Evolutionary conservation across 2,888 invertebrate genomes (phyloP), one percentile per base, ranked within the genome.

Genomic region (Teleiodes luculella): DNA sequence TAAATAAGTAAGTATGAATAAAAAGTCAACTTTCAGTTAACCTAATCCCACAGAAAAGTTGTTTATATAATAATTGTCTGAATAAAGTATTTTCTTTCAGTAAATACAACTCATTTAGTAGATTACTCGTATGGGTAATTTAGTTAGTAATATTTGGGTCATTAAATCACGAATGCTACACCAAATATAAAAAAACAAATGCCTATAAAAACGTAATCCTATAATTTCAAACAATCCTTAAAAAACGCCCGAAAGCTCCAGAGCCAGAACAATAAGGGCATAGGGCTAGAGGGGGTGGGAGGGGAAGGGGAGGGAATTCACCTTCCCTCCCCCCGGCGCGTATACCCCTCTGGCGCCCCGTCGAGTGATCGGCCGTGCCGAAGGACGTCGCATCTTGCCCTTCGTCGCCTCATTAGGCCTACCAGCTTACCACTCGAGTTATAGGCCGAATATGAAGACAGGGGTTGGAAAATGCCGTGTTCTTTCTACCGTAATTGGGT

Each of bases 341-440:
- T 24, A 3, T 6, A 6, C 24, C 24, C 24, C 24, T 24, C 24
- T 24, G 6, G 3, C 2, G 24, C 43, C 20, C 24, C 55, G 59
- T 52, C 76, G 76, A 80, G 80, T 78, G 78, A 82, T 81, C 77
- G 76, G 74, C 73, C 77, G 66, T 67, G 65, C 63, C 67, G 76
- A 76, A 76, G 80, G 80, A 76, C 67, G 67, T 70, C 75, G 71
- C 74, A 71, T 77, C 78, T 77, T 75, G 72, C 77, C 77, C 74
- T 77, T 72, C 70, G 67, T 56, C 63, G 70, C 62, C 74, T 79
- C 79, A 79, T 76, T 80, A 79, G 72, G 67, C 65, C 63, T 63
- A 65, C 68, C 72, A 70, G 67, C 65, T 63, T 63, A 65, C 68
- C 72, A 70, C 72, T 78, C 61, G 65, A 74, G 67, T 68, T 71